phyloP scores from a whole-genome alignment of 2,888 invertebrate genomes.

The Dryococelus australis region DNA sequence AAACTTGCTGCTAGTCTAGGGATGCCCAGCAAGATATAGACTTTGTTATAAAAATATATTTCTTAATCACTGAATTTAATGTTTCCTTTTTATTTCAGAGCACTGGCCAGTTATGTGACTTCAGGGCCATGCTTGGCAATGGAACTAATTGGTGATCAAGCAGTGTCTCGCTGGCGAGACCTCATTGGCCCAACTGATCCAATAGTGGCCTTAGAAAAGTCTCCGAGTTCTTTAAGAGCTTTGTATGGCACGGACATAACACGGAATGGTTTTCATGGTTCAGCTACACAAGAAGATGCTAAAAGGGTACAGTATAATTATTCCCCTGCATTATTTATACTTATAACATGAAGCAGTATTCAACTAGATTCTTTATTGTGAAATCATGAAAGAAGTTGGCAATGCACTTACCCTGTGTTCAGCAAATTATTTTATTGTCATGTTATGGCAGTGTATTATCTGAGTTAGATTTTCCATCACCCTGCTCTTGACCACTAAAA shows the following conservation, averaged over 20 bases:
- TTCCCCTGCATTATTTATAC: background rate
- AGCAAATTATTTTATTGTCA: no score
- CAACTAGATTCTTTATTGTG: no score
- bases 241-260: constrained; percentile 73
- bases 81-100: constrained; percentile 56
- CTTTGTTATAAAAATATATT: no score
- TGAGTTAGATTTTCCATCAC: no score
- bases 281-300: constrained; percentile 66
- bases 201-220: constrained; percentile 62
- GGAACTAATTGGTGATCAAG: constrained; percentile 77
- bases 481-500: no score
- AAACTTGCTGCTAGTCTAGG: no score
- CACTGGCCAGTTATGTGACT: constrained; percentile 69
- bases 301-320: constrained; percentile 57
- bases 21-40: no score
- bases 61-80: no score
- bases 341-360: no score
- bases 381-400: no score
- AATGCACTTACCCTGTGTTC: no score
- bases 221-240: constrained; percentile 69
- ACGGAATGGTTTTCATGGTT: constrained; percentile 74
- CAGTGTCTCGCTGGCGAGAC: constrained; percentile 66
- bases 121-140: constrained; percentile 75
- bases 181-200: constrained; percentile 71
- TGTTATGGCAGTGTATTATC: no score